Evolutionary conservation across 2,888 invertebrate species (phyloP), one percentile per base, ranked within the genome.

Genomic region (Rotaria magnacalcarata): DNA sequence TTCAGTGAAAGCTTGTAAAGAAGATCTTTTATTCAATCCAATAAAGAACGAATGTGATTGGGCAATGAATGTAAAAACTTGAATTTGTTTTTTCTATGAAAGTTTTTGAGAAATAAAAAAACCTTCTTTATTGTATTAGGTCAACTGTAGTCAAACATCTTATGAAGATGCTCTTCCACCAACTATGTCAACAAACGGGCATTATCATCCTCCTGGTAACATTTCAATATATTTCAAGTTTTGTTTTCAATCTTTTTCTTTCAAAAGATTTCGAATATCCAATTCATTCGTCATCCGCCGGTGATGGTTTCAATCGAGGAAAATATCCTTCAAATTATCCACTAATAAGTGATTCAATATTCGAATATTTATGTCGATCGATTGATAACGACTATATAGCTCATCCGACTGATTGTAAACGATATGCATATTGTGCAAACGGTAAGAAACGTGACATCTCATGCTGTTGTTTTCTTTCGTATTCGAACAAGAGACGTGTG

Each of bases 1-100:
- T 60, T 84, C 84, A 67, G 87, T 87, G 8, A 85, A 85, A 60
- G 87, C 87, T 60, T 87, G 87, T 67, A 85, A 87, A 67, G 87
- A 87, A 85, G 87, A 87, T 19, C 54, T 85, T 41, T 87, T 84
- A 47, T 87, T 87, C 50, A 87, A 87, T 75, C 84, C 87, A 11
- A 85, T 85, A n/a, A 85, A 84, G 27, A 85, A 85, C 47, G 80
- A 84, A n/a, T 87, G 87, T 50, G 87, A 87, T 84, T 87, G 87
- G 87, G 85, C 85, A 19, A 85, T 87, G 85, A 87, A 87, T 67
- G 87, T 87, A n/a, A 50, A 50, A 50, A 1, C 10, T 50, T 8
- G 50, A 50, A 50, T 14, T 50, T 50, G 0, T 50, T 50, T 50
- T 50, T 50, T 11, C 5, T 50, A 3, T 50, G 8, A 50, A 34